A percentile compares a stretch with the other conserved stretches of the same genome.
These are phyloP conservation scores for Gopherus flavomarginatus DNA, from an alignment of 2,113 vertebrate species.

Conservation along the genomic window DNA sequence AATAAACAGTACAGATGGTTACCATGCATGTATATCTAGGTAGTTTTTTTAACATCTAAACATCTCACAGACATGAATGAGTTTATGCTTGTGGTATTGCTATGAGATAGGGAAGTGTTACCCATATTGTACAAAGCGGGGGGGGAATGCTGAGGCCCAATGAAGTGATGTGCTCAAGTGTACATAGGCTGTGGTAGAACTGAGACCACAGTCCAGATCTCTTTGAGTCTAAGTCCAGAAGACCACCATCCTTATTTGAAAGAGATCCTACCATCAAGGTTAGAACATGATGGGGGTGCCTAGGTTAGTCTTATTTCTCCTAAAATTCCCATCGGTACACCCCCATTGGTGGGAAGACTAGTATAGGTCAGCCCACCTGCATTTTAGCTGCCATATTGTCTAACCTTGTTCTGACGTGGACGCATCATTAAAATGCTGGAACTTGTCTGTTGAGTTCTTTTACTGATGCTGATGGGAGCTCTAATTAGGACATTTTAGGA, in stretches of 20 bases:
- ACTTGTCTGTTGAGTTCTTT: background rate
- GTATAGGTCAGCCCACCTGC: accelerated
- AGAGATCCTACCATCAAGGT: background rate
- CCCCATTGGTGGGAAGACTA: accelerated
- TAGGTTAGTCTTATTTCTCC: background rate
- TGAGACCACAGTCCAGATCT: background rate
- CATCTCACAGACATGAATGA: background rate
- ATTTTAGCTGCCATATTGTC: background rate
- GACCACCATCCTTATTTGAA: background rate
- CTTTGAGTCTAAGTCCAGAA: slow-evolving; percentile 3
- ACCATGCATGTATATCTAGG: background rate
- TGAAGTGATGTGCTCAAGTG: background rate
- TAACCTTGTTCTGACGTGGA: accelerated
- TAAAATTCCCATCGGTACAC: background rate
- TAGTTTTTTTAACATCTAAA: background rate
- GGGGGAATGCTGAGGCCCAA: slow-evolving; percentile 11
- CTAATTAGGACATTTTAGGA: background rate
- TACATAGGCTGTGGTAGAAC: background rate
- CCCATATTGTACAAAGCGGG: background rate
- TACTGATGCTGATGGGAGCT: background rate
- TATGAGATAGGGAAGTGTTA: background rate
- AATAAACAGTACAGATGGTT: background rate
- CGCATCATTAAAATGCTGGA: background rate
- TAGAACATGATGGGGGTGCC: accelerated
- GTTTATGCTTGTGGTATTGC: slow-evolving; percentile 1